phyloP scores from a whole-genome alignment of 2,888 invertebrate species.

The Ornithoptera priamus region DNA sequence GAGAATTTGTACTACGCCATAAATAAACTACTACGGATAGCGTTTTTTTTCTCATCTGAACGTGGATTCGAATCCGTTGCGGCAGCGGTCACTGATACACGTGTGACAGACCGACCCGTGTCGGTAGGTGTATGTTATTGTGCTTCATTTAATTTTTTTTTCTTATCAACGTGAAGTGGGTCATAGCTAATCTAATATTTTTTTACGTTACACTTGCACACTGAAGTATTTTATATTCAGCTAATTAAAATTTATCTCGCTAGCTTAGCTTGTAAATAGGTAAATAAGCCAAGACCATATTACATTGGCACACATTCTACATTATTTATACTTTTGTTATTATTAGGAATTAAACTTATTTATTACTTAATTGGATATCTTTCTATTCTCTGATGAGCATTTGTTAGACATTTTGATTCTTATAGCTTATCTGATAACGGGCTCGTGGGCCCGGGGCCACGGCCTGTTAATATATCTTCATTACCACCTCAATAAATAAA shows the following conservation, averaged over 20 bases:
- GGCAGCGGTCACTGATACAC: constrained; percentile 55
- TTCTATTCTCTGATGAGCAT: no score
- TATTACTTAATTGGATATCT: no score
- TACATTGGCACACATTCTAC: no score
- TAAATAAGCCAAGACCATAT: neutral
- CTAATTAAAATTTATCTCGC: neutral
- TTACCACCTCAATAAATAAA: no score
- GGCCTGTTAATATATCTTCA: no score
- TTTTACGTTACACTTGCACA: constrained; percentile 13
- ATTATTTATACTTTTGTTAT: no score
- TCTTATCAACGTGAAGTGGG: constrained; percentile 64
- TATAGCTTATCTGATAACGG: no score
- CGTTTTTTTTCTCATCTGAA: constrained; percentile 48
- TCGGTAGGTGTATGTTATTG: constrained; percentile 40
- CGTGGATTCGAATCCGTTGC: constrained; percentile 62
- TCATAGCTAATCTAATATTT: constrained; percentile 58
- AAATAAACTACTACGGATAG: constrained; percentile 67
- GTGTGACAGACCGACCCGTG: constrained; percentile 36
- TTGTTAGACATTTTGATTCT: no score
- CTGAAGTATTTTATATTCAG: neutral
- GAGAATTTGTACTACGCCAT: constrained; percentile 66
- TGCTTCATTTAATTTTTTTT: constrained; percentile 57
- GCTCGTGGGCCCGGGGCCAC: no score
- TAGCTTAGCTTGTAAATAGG: neutral
- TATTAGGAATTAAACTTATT: no score